phyloP scores from a whole-genome alignment of 2,113 vertebrate species.

The Peromyscus polionotus region DNA sequence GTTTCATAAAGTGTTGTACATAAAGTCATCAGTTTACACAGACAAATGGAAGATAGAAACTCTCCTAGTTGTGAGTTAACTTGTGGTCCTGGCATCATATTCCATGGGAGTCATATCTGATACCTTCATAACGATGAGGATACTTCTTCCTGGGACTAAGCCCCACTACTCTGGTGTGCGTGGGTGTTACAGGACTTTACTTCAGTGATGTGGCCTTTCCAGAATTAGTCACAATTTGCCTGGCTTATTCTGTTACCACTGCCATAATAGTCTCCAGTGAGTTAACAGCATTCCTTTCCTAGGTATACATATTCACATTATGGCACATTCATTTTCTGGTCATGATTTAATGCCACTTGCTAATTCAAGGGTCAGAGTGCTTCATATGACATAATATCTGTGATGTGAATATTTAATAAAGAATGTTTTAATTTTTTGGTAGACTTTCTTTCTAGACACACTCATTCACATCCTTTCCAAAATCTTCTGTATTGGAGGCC shows the following conservation, averaged over 20 bases:
- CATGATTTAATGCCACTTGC: background rate
- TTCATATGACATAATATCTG: background rate
- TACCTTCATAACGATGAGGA: background rate
- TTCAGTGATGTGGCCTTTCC: background rate
- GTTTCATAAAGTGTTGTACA: background rate
- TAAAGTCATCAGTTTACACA: background rate
- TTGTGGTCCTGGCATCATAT: background rate
- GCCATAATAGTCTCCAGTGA: background rate
- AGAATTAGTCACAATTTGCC: background rate
- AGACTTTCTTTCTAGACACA: constrained; percentile 11
- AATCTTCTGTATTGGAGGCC: background rate
- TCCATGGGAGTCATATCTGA: background rate
- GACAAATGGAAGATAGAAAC: background rate
- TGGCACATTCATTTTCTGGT: background rate
- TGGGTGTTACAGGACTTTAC: background rate
- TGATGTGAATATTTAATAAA: constrained; percentile 27
- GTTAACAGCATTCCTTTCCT: background rate
- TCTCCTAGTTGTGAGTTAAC: background rate
- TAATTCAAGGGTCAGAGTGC: background rate
- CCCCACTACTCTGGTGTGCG: background rate
- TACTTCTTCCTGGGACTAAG: background rate
- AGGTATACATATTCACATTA: background rate
- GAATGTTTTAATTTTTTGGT: constrained; percentile 24
- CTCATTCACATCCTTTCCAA: background rate
- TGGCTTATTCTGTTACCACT: background rate